phyloP scores from a whole-genome alignment of 2,113 vertebrate genomes.

The Lagopus leucura region DNA sequence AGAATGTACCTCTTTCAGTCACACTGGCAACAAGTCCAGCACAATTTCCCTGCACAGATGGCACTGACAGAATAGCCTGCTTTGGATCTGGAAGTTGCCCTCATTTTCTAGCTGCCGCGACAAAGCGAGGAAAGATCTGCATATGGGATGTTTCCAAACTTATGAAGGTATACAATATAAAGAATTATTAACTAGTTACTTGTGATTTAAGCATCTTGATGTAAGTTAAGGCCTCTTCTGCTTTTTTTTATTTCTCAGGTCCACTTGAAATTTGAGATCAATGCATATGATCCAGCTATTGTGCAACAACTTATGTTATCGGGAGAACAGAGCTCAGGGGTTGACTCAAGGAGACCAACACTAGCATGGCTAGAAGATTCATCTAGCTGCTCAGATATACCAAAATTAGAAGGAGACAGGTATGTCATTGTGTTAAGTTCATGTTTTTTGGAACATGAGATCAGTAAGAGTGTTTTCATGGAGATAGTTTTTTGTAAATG shows the following conservation, averaged over 20 bases:
- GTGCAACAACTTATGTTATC: conserved; percentile 91
- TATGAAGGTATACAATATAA: conserved; percentile 89
- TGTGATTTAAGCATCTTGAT: not conserved
- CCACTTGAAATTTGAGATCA: conserved; percentile 98
- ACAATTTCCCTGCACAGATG: conserved; percentile 92
- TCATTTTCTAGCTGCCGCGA: conserved; percentile 95
- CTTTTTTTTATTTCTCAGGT: conserved; percentile 81
- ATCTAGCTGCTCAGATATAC: conserved; percentile 96
- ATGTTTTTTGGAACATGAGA: not conserved
- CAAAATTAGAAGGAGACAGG: conserved; percentile 99
- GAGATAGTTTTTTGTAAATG: not conserved
- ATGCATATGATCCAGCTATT: conserved; percentile 95
- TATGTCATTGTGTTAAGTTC: conserved; percentile 47
- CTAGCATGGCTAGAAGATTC: conserved; percentile 96
- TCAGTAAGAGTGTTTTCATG: not conserved
- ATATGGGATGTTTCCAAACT: conserved; percentile 99
- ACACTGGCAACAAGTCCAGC: conserved; percentile 97
- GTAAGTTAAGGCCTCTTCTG: not conserved
- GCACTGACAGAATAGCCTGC: conserved; percentile 94
- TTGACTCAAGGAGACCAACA: conserved; percentile 91
- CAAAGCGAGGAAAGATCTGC: conserved; percentile 96
- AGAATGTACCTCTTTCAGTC: conserved; percentile 97
- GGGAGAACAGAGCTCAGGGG: conserved; percentile 88
- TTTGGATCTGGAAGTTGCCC: conserved; percentile 98
- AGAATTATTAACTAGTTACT: not conserved